A percentile compares a stretch with the other conserved stretches of the same genome.
phyloP scores from a whole-genome alignment of 2,113 vertebrate species.

The Neotoma lepida region DNA sequence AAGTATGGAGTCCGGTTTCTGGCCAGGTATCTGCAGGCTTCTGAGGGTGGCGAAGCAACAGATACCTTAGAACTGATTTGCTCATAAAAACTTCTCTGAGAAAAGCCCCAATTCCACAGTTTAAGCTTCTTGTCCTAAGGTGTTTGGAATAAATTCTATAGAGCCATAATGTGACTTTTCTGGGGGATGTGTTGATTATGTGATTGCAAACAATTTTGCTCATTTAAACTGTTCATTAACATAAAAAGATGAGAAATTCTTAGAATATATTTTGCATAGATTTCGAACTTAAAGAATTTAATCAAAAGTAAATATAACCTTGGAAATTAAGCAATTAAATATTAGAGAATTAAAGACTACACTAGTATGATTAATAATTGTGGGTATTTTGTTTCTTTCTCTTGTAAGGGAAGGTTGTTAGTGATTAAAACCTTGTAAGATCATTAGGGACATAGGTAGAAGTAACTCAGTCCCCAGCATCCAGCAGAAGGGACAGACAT shows the following conservation, averaged over 20 bases:
- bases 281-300: constrained; percentile 75
- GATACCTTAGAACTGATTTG: neutral
- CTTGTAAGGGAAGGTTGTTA: neutral
- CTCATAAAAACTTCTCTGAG: constrained; percentile 19
- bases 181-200: constrained; percentile 63
- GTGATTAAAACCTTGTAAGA: neutral
- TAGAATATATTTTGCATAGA: constrained; percentile 71
- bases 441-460: neutral
- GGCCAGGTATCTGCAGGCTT: neutral
- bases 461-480: neutral
- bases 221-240: constrained; percentile 75
- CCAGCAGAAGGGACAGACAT: neutral
- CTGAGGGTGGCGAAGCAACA: neutral
- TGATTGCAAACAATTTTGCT: constrained; percentile 80
- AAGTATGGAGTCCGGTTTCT: neutral
- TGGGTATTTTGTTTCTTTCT: neutral
- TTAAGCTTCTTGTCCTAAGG: constrained; percentile 34
- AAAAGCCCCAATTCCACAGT: neutral
- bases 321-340: constrained; percentile 48
- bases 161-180: constrained; percentile 52
- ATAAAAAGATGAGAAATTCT: constrained; percentile 75
- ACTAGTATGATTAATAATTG: constrained; percentile 55
- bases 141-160: constrained; percentile 59
- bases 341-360: constrained; percentile 51
- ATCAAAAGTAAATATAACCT: constrained; percentile 70